These are phyloP conservation scores for Vandiemenella viatica DNA, from an alignment of 2,888 invertebrate genomes.

Conservation along the genomic window DNA sequence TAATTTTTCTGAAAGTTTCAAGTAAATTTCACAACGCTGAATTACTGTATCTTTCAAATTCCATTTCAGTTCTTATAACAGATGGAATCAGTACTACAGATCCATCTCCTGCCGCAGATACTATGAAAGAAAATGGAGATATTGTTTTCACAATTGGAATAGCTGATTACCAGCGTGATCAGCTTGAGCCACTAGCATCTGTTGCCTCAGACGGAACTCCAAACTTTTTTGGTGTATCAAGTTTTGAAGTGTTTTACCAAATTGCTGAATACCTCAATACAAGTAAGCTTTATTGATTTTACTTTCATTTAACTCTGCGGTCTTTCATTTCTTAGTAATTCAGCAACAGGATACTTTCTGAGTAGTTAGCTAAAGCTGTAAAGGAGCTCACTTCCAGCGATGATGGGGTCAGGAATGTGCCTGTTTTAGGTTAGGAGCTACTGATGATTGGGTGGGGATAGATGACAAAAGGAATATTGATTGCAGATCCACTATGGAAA, in stretches of 20 bases:
- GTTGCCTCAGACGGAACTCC: slow-evolving; percentile 6
- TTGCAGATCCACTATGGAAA: no score
- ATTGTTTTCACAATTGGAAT: slow-evolving; percentile 13
- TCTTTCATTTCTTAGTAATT: no score
- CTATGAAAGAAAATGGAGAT: slow-evolving; percentile 5
- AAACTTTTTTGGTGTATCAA: slow-evolving; percentile 11
- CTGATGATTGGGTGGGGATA: no score
- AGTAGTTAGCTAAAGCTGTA: no score
- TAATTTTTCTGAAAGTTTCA: not conserved
- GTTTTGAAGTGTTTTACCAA: slow-evolving; percentile 11
- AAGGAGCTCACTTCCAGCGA: no score
- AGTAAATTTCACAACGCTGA: not conserved
- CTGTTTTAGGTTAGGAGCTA: no score
- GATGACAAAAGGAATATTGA: no score
- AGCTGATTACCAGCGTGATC: slow-evolving; percentile 9
- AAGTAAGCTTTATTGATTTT: slow-evolving; percentile 5
- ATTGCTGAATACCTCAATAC: slow-evolving; percentile 10
- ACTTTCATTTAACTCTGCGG: slow-evolving; percentile 4
- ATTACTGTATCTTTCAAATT: not conserved
- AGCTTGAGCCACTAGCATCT: slow-evolving; percentile 11
- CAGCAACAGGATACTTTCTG: no score
- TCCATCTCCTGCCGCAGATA: slow-evolving; percentile 7
- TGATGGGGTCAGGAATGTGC: no score
- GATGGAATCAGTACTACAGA: slow-evolving; percentile 10
- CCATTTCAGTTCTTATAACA: slow-evolving; percentile 11